These are phyloP conservation scores for Clupea harengus DNA, from an alignment of 2,113 vertebrate species.

Conservation along the genomic window DNA sequence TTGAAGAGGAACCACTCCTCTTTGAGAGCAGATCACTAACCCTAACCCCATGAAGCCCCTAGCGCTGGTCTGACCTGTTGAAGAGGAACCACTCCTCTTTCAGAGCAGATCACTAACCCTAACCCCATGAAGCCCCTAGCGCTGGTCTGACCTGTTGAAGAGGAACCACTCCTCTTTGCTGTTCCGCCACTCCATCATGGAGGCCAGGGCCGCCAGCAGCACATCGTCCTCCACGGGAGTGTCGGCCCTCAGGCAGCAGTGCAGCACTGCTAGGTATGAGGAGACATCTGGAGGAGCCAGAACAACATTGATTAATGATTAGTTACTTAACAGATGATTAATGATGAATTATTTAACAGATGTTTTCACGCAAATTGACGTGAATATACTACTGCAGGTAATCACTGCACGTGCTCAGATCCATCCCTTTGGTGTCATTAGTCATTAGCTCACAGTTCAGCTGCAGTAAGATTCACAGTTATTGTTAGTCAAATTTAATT, in stretches of 20 bases:
- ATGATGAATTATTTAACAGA: not conserved
- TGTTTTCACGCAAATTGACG: not conserved
- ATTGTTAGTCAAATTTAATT: too few relatives aligned
- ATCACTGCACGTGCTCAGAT: too few relatives aligned
- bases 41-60: too few relatives aligned
- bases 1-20: conserved; percentile 84
- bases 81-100: conserved; percentile 86
- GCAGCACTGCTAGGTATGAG: conserved; percentile 84
- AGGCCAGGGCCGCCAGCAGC: conserved; percentile 77
- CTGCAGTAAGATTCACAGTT: too few relatives aligned
- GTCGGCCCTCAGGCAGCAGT: conserved; percentile 79
- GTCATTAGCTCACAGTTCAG: too few relatives aligned
- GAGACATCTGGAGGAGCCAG: conserved; percentile 76
- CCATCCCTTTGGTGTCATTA: too few relatives aligned
- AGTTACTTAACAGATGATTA: not conserved
- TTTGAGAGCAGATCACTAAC: too few relatives aligned
- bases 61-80: conserved; percentile 49
- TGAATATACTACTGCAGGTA: too few relatives aligned
- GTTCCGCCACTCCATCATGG: conserved; percentile 86
- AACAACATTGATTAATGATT: not conserved
- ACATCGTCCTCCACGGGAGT: conserved; percentile 76
- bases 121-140: too few relatives aligned
- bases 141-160: conserved; percentile 72
- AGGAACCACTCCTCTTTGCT: conserved; percentile 85
- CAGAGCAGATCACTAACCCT: too few relatives aligned